Base-by-base conservation (phyloP, 2,113 vertebrate species). In the Atrichornis clamosus region DNA sequence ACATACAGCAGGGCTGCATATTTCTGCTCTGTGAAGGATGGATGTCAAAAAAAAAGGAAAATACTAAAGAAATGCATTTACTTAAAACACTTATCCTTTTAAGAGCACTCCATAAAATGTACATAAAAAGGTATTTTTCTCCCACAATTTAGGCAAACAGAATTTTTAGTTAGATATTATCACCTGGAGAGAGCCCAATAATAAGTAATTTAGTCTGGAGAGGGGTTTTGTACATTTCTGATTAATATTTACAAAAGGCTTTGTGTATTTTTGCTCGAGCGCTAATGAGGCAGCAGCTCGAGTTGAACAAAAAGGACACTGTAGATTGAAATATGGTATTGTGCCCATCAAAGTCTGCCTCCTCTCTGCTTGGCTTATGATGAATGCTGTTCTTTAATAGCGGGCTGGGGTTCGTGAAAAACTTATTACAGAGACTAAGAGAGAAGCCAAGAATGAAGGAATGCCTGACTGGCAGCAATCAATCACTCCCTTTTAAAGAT, bases 311-410 rank as follows among this genome's bases (percentile, higher is more conserved):
- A 99, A 99, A 98, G 97, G 98, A 98, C 98, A 98, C 98, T 99
- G 98, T 99, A 98, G 96, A 92, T 98, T 98, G 98, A 98, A 98
- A 98, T 98, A 98, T 97, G 96, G 97, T 97, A 97, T 98, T 98
- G 98, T 99, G 98, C 97, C 99, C 98, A 98, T 98, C 98, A 98
- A 98, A 98, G 95, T 90, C 97, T 97, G 97, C 97, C 96, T 97
- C 98, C 98, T 98, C 98, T 98, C 98, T 98, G 98, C 98, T 98
- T 99, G 99, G 98, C 98, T 98, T 97, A 91, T 95, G 67, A 98
- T 99, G 99, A 99, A 99, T 99, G 97, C 98, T 69, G 96, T 97
- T 98, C 98, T 99, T 99, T 99, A 99, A 99, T 98, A 98, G 97
- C 97, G 80, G 98, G 97, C 98, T 98, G 98, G 98, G 98, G 98